Percentiles rank a stretch among this genome's conserved stretches.
These are phyloP conservation scores for Lota lota DNA, from an alignment of 2,113 vertebrate species.

Conservation along the genomic window DNA sequence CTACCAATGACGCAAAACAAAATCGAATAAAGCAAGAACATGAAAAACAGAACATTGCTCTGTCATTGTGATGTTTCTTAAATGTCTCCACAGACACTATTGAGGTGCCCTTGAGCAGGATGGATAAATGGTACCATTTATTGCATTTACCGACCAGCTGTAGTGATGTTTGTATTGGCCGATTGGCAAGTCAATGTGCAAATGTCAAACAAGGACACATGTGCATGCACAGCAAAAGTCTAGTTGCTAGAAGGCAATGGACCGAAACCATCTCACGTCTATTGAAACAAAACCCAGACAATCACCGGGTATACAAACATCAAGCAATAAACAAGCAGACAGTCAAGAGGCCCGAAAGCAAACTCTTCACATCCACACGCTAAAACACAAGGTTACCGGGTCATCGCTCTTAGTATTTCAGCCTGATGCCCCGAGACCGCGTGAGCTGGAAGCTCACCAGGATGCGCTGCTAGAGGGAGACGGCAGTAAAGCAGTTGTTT, in stretches of 20 bases:
- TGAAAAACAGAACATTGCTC: too few relatives aligned
- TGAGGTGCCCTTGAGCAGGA: too few relatives aligned
- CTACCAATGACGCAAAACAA: too few relatives aligned
- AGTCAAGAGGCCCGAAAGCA: not conserved
- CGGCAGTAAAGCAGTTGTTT: slow-evolving; percentile 14
- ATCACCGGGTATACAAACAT: not conserved
- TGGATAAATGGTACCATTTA: too few relatives aligned
- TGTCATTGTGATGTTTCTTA: too few relatives aligned
- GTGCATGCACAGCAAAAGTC: not conserved
- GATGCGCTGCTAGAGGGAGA: slow-evolving; percentile 3
- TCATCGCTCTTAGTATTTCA: not conserved
- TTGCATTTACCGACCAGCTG: too few relatives aligned
- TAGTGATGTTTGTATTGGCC: too few relatives aligned
- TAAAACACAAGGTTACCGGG: slow-evolving; percentile 10
- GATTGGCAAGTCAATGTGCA: not conserved
- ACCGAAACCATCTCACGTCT: not conserved
- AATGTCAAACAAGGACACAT: not conserved
- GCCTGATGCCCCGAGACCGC: not conserved
- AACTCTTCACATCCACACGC: slow-evolving; percentile 3
- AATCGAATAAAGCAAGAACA: too few relatives aligned
- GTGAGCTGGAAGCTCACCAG: slow-evolving; percentile 6
- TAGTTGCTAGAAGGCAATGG: not conserved
- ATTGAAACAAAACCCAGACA: not conserved
- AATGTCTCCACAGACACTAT: too few relatives aligned
- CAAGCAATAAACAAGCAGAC: not conserved